Percentiles rank a stretch among this genome's conserved stretches.
phyloP scores from a whole-genome alignment of 2,888 invertebrate species.

The Cheilosia vulpina region DNA sequence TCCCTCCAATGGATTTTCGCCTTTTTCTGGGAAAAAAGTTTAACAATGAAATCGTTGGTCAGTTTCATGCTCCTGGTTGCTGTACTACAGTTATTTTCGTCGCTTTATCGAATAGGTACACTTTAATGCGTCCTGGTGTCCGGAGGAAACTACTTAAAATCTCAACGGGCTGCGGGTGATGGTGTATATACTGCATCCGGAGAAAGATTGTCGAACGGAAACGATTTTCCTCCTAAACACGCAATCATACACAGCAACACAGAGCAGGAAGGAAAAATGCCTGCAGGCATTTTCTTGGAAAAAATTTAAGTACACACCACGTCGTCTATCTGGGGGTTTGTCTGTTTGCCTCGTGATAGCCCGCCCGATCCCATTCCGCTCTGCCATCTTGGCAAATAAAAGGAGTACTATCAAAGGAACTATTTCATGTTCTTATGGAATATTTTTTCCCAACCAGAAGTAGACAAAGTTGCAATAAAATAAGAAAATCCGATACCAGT shows the following conservation, averaged over 20 bases:
- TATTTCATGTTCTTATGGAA: conserved; percentile 30
- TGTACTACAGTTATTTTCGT: neutral
- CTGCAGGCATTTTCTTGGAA: conserved; percentile 18
- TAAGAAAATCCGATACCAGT: conserved; percentile 9
- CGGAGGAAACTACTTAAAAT: neutral
- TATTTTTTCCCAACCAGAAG: neutral
- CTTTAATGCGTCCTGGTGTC: conserved; percentile 11
- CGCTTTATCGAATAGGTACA: conserved; percentile 1
- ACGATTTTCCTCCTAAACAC: conserved; percentile 34
- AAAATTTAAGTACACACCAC: conserved; percentile 7
- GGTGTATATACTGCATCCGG: conserved; percentile 8
- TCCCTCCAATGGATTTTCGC: conserved; percentile 9
- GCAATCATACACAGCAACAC: conserved; percentile 15
- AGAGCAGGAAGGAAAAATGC: conserved; percentile 7
- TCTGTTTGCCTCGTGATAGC: neutral
- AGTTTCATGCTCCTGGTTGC: neutral
- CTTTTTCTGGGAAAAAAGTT: conserved; percentile 7
- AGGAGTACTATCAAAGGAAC: conserved; percentile 14
- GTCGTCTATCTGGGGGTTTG: conserved; percentile 13
- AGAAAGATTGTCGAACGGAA: conserved; percentile 25
- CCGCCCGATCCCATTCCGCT: neutral
- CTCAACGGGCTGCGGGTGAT: neutral
- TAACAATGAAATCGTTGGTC: neutral
- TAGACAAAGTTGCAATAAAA: conserved; percentile 26
- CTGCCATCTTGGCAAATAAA: neutral